Evolutionary conservation across 2,113 vertebrate genomes (phyloP).

Genomic region (Catharus bicknelli): DNA sequence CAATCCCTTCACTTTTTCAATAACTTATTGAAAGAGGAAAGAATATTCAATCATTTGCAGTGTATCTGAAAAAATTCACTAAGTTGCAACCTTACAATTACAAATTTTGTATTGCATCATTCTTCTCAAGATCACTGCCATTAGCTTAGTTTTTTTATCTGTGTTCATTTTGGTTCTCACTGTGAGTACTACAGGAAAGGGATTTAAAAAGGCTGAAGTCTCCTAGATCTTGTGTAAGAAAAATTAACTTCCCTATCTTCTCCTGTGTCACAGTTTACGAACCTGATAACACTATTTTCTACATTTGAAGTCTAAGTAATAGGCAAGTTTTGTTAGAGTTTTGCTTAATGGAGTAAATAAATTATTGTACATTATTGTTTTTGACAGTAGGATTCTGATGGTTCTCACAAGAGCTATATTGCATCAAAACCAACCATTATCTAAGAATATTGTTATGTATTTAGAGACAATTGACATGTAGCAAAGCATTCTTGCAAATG

Average conservation of each 20-base stretch:
- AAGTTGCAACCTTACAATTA: slow-evolving; percentile 46
- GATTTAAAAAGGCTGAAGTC: background rate
- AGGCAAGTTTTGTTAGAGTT: background rate
- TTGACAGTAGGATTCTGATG: background rate
- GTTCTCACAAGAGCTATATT: background rate
- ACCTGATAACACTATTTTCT: background rate
- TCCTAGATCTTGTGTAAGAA: background rate
- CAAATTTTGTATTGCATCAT: slow-evolving; percentile 26
- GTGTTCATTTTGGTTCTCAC: slow-evolving; percentile 49
- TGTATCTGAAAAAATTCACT: background rate
- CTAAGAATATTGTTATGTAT: background rate
- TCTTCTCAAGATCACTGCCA: slow-evolving; percentile 46
- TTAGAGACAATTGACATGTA: background rate
- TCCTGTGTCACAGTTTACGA: background rate
- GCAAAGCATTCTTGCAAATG: background rate
- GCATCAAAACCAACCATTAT: background rate
- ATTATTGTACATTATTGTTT: background rate
- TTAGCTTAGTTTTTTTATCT: slow-evolving; percentile 49
- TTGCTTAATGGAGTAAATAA: background rate
- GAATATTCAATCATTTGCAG: slow-evolving; percentile 30
- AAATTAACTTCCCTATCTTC: slow-evolving; percentile 10
- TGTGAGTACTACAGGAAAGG: background rate
- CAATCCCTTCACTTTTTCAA: slow-evolving; percentile 58
- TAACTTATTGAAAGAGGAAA: slow-evolving; percentile 40
- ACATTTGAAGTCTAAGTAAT: slow-evolving; percentile 3